Conservation (phyloP, 2,888 invertebrate species). For the Hyles lineata region DNA sequence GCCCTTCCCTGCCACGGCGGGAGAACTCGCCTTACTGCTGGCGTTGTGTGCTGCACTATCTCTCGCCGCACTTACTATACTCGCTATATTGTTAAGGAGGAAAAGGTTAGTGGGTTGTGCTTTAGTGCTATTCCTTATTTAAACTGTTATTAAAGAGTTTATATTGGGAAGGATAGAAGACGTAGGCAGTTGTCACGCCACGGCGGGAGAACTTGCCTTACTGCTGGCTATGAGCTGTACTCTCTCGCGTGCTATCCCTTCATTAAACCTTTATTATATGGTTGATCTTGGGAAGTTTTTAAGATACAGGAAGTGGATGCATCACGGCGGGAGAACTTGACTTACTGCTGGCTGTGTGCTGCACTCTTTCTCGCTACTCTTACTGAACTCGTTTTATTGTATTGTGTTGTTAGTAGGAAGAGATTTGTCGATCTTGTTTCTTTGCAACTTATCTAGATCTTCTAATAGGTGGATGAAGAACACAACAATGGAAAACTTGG, state of each 20-base stretch:
- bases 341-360: conserved; percentile 82
- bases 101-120: conserved; percentile 64
- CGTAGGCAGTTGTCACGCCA: neutral
- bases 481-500: no score
- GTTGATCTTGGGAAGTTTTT: no score
- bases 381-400: conserved; percentile 84
- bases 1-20: conserved; percentile 78
- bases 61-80: conserved; percentile 83
- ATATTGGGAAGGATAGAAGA: no score
- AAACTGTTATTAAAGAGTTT: no score
- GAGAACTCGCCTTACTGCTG: conserved; percentile 76
- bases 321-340: conserved; percentile 78
- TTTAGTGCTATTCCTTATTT: neutral
- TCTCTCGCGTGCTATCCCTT: no score
- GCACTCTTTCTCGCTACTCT: conserved; percentile 83
- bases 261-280: no score
- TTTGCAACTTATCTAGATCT: neutral
- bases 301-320: conserved; percentile 68
- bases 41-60: conserved; percentile 84
- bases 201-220: neutral
- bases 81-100: conserved; percentile 84
- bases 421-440: conserved; percentile 57
- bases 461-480: neutral
- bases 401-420: conserved; percentile 83
- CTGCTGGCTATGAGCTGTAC: neutral